Base-by-base conservation (phyloP, 2,888 invertebrate species). In the Sphaerophoria rueppellii region DNA sequence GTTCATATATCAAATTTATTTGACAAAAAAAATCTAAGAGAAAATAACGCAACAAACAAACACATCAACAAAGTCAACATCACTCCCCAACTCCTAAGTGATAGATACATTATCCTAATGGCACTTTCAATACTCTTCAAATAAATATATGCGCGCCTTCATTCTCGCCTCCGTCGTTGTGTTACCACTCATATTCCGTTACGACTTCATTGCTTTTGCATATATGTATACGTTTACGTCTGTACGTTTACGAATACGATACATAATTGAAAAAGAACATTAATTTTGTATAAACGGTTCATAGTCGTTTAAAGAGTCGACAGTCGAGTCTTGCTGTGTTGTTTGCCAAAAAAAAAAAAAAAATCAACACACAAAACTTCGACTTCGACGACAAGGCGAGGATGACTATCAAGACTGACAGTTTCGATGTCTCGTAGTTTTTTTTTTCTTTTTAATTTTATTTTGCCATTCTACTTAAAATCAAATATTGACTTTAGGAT, bases 401-500 rank as follows among this genome's bases (percentile, higher is more conserved):
- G 24, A 24, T 24, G 1, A 65, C 48, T 9, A 46, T 9, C 6
- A 40, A 6, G 9, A 46, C 69, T 34, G 60, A 72, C 82, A 82
- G 72, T 81, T 75, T 67, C 67, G 24, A 32, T 46, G 71, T 65
- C 48, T 76, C 54, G n/a, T 11, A 50, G 37, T 61, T 61, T 61
- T 63, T 34, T 14, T 60, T 52, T 16, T 14, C 5, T 52, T 52
- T 43, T 34, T 52, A 16, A 32, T 57, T 74, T 50, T 76, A 46
- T 61, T 48, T 57, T 55, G 65, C 67, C 65, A 77, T 67, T 63
- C 16, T 73, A 34, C 80, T 75, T 16, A 74, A 65, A 65, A 52
- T 32, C 72, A 82, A 82, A 77, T 82, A 82, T 82, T 82, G 77
- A 77, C 72, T 67, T 67, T 50, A 57, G 77, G 61, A 71, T 72